These are phyloP conservation scores for Oryzaephilus surinamensis DNA, from an alignment of 1,140 invertebrate genomes.

Conservation along the genomic window DNA sequence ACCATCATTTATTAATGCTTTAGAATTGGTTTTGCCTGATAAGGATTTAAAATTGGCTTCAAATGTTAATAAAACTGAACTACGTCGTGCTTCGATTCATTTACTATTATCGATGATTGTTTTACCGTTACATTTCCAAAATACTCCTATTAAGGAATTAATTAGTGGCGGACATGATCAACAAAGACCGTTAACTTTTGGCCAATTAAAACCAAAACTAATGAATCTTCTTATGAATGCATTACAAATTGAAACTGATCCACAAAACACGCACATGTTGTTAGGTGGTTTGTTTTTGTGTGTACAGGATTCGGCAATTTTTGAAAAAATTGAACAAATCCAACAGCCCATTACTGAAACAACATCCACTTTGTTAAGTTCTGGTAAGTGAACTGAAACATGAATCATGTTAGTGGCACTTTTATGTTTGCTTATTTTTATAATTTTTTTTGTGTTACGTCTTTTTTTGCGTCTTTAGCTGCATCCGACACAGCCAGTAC, in stretches of 20 bases:
- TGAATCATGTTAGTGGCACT: background rate
- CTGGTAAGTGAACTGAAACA: constrained; percentile 48
- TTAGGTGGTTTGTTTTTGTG: constrained; percentile 68
- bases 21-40: constrained; percentile 66
- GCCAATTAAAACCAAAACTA: constrained; percentile 68
- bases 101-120: constrained; percentile 79
- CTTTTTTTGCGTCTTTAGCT: constrained; percentile 25
- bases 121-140: constrained; percentile 85
- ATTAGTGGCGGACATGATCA: constrained; percentile 36
- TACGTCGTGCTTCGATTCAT: constrained; percentile 83
- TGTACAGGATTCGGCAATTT: constrained; percentile 71
- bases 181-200: constrained; percentile 50
- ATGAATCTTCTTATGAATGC: constrained; percentile 80
- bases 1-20: constrained; percentile 76
- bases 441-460: constrained; percentile 18
- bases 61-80: constrained; percentile 59
- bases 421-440: constrained; percentile 12
- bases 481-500: constrained; percentile 36
- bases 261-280: constrained; percentile 82
- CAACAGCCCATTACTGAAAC: constrained; percentile 46
- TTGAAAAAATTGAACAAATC: constrained; percentile 60
- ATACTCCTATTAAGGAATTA: constrained; percentile 64
- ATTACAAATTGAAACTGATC: constrained; percentile 75
- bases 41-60: constrained; percentile 55
- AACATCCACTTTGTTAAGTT: constrained; percentile 56